Base-by-base conservation (phyloP, 2,797 vertebrate genomes). In the Tokudaia tokunoshimensis region DNA sequence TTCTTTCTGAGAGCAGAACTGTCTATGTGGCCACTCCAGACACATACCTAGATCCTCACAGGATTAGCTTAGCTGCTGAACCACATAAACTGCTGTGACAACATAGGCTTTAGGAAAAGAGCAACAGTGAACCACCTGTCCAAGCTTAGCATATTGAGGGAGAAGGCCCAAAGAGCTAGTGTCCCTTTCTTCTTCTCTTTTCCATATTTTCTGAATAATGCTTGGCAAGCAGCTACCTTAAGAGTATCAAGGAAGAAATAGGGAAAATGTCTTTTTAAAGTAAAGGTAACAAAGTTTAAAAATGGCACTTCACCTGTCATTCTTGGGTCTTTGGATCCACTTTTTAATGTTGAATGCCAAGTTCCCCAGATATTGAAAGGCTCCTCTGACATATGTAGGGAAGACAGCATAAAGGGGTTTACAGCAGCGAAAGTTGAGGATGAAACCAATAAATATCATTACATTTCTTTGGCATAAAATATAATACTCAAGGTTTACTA, bases 311-410 rank as follows among this genome's bases (percentile, higher is more conserved):
- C 98, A 99, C 99, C 99, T 97, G 99, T 98, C 89, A 99, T 98
- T 92, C 97, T 98, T 97, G 98, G 98, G 97, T 99, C 98, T 89
- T 98, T 98, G 95, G 98, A 98, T 92, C 99, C 98, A 88, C 98
- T 98, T 98, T 99, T 99, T 97, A 99, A 97, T 0, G 99, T 99
- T 90, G 99, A 98, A 97, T 99, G 99, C 99, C 99, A 99, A 94
- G 99, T 99, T 86, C 99, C 99, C 99, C 99, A 99, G 98, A 99
- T 99, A 98, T 99, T 99, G 84, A 99, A 99, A 97, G 98, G 83
- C 92, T 99, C 99, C 96, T 99, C 97, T 0, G 98, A 98, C 97
- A 97, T 75, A 89, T 99, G 99, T 99, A 93, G 97, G 74, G n/a
- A 95, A 93, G 88, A 95, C 52, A 76, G 41, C 19, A 95, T 17